Conservation (phyloP, 2,888 invertebrate species). For the Selenia dentaria region DNA sequence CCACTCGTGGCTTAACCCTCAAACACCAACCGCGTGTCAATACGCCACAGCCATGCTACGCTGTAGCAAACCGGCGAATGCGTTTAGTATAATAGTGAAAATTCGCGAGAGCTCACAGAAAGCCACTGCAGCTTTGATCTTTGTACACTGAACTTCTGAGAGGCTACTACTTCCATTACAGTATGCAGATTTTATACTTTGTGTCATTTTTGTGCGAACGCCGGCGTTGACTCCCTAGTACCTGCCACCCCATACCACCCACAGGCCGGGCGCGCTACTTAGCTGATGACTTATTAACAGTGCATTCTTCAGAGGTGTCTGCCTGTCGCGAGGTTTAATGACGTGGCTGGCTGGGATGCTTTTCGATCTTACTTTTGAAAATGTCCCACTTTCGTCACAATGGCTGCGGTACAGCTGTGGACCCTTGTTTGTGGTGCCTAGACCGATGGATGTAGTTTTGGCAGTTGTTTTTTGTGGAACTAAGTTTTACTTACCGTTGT, state of each 20-base stretch:
- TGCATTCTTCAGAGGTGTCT: conserved; percentile 83
- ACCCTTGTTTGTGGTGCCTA: background rate
- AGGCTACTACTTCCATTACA: conserved; percentile 74
- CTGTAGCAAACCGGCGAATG: conserved; percentile 10
- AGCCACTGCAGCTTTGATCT: conserved; percentile 69
- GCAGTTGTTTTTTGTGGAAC: conserved; percentile 4
- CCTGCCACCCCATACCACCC: conserved; percentile 29
- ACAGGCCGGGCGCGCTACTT: conserved; percentile 64
- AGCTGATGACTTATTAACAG: conserved; percentile 85
- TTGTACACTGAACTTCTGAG: conserved; percentile 65
- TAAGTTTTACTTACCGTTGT: too few relatives aligned
- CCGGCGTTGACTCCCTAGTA: conserved; percentile 37
- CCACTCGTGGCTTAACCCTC: background rate
- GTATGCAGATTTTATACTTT: conserved; percentile 82
- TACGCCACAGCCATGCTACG: background rate
- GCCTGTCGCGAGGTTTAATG: conserved; percentile 79
- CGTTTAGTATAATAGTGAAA: conserved; percentile 38
- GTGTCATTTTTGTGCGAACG: conserved; percentile 79
- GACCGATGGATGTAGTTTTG: conserved; percentile 28
- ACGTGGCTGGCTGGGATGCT: conserved; percentile 62
- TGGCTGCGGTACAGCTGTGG: conserved; percentile 12
- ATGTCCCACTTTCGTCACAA: conserved; percentile 70
- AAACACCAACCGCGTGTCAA: conserved; percentile 4
- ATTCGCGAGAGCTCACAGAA: conserved; percentile 46
- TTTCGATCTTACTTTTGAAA: conserved; percentile 62